Percentiles rank a stretch among this genome's conserved stretches.
Evolutionary conservation across 2,113 vertebrate genomes (phyloP).

Genomic region (Saguinus midas): DNA sequence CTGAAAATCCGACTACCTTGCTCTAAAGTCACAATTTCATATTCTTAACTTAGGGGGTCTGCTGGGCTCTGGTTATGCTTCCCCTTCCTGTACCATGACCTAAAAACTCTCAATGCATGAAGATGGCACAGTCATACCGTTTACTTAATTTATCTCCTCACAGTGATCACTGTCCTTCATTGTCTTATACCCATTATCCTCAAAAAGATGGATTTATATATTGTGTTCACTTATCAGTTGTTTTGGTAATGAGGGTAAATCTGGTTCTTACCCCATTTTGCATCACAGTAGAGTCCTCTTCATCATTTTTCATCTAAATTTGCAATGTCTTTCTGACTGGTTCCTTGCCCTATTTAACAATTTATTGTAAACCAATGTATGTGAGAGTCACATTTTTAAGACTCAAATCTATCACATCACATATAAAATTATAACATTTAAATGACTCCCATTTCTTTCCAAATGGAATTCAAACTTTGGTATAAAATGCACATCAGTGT

Average conservation of each 20-base stretch:
- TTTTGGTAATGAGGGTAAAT: background rate
- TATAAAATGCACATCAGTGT: background rate
- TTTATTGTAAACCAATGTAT: background rate
- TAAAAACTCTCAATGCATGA: background rate
- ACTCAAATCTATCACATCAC: background rate
- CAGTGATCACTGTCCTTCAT: background rate
- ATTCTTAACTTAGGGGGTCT: background rate
- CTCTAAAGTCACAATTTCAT: background rate
- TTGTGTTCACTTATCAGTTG: background rate
- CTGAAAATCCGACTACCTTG: background rate
- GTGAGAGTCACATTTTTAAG: background rate
- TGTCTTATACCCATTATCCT: background rate
- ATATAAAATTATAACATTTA: background rate
- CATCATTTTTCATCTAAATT: background rate
- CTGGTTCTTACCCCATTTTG: background rate
- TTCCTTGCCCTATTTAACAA: background rate
- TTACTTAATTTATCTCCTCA: background rate
- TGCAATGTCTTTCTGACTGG: background rate
- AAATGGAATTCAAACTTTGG: background rate
- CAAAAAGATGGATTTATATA: background rate
- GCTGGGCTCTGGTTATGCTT: accelerated
- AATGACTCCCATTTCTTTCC: background rate
- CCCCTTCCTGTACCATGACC: accelerated
- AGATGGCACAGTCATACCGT: background rate
- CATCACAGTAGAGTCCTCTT: background rate